Percentiles rank a stretch among this genome's conserved stretches.
These are phyloP conservation scores for Pseudoatta argentina DNA, from an alignment of 1,140 invertebrate genomes.

Conservation along the genomic window DNA sequence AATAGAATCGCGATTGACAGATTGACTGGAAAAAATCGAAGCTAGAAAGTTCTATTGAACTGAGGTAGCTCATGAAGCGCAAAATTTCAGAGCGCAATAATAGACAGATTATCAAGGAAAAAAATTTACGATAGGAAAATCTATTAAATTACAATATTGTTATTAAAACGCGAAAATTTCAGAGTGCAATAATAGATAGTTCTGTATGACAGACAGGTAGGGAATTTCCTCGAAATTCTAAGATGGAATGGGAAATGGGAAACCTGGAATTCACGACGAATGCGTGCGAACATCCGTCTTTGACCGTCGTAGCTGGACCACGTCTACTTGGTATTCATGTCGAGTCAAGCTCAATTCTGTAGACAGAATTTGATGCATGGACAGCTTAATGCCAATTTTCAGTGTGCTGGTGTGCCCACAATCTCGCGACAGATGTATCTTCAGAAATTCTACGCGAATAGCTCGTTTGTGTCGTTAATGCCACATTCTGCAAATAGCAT, in stretches of 20 bases:
- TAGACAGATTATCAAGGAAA: too few relatives aligned
- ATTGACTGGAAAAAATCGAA: constrained; percentile 1
- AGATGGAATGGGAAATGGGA: constrained; percentile 53
- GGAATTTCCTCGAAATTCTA: constrained; percentile 65
- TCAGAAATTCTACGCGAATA: constrained; percentile 50
- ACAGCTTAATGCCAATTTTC: constrained; percentile 72
- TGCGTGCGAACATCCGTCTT: constrained; percentile 65
- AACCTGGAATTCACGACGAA: constrained; percentile 68
- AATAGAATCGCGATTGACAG: background rate
- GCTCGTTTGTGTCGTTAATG: constrained; percentile 22
- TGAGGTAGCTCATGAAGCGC: background rate
- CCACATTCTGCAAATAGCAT: background rate
- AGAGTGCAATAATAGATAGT: constrained; percentile 29
- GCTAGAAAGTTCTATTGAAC: background rate
- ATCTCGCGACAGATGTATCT: constrained; percentile 23
- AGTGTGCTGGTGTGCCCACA: constrained; percentile 35
- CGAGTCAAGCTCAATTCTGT: constrained; percentile 32
- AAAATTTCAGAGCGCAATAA: constrained; percentile 19
- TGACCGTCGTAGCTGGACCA: constrained; percentile 32
- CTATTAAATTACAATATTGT: too few relatives aligned
- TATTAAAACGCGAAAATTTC: too few relatives aligned
- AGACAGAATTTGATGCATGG: constrained; percentile 76
- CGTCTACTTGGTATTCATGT: constrained; percentile 73
- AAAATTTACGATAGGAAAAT: too few relatives aligned
- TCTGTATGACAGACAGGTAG: constrained; percentile 29